A percentile compares a stretch with the other conserved stretches of the same genome.
These are phyloP conservation scores for Holothuria leucospilota DNA, from an alignment of 53 echinoderm and acorn worm genomes.

Conservation along the genomic window DNA sequence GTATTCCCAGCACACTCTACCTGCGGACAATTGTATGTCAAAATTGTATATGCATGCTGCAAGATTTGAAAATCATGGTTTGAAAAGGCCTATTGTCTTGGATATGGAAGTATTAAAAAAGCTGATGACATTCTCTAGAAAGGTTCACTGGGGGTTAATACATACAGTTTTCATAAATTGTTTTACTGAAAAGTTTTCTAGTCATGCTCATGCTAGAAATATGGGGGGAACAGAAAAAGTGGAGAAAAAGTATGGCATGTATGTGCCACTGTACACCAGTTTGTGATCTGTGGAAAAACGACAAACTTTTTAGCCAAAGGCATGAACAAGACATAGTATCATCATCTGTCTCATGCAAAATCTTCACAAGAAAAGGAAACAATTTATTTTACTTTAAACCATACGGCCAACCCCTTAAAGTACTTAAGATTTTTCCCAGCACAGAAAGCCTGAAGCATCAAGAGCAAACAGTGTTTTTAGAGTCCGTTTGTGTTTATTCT, in stretches of 20 bases:
- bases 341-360: constrained; percentile 12
- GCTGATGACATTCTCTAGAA: too few species aligned
- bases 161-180: too few species aligned
- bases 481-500: constrained; percentile 22
- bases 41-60: too few species aligned
- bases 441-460: constrained; percentile 12
- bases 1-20: too few species aligned
- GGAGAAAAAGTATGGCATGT: not conserved
- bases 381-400: constrained; percentile 38
- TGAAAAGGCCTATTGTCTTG: too few species aligned
- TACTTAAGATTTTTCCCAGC: constrained; percentile 22
- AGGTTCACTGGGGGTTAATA: too few species aligned
- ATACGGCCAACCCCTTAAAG: not conserved
- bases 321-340: constrained; percentile 27
- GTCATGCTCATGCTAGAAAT: too few species aligned
- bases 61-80: too few species aligned
- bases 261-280: constrained; percentile 8
- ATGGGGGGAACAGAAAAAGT: too few species aligned
- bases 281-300: not conserved
- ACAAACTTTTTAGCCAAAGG: constrained; percentile 3
- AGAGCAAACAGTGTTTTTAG: constrained; percentile 12
- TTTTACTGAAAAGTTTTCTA: too few species aligned
- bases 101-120: too few species aligned
- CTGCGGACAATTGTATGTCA: too few species aligned
- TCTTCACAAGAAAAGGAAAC: constrained; percentile 25